Evolutionary conservation across 2,797 vertebrate species (phyloP), one percentile per base, ranked within the genome.

Genomic region (Myotis myotis): DNA sequence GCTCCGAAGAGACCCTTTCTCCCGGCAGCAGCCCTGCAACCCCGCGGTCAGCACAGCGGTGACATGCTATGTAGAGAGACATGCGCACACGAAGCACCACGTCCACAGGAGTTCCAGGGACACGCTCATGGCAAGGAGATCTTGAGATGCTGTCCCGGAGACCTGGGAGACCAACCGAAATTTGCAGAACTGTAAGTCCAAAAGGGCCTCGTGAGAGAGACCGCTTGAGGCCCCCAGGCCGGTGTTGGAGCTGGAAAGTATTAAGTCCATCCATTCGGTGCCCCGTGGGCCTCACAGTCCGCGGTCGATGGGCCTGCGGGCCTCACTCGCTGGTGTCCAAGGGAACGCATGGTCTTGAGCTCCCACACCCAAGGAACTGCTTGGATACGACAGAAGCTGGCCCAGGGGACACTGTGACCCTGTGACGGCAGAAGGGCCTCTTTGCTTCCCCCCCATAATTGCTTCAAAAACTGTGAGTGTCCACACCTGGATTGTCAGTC

Each of bases 141-240:
- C 60, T 33, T 55, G 23, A 72, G 62, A 74, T 55, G 75, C 55
- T 33, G 44, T 51, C 79, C n/a, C 36, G 53, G 81, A 80, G 62
- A 64, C 47, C n/a, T 57, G 87, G 44, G 72, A 87, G 64, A 81
- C 60, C 36, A 66, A 76, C 12, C n/a, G 47, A 55, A 82, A 75
- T 49, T 3, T 82, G 85, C 88, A 90, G 88, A 83, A 62, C 51
- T 49, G 60, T 47, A 47, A 36, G 79, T 93, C 36, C 79, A 41
- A 93, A 84, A 72, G 23, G 64, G 36, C 47, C 55, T 82, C 3
- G 7, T 5, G 53, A 91, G 5, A 17, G 62, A 62, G 22, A n/a
- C 7, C 79, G 22, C 76, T 74, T 94, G 81, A 92, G 72, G 84
- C n/a, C 92, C 62, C 33, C 1, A 88, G 15, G 70, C 1, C 0